Percentiles rank a stretch among this genome's conserved stretches.
Conservation (phyloP, 1,140 invertebrate genomes). For the Drosophila parabipectinata region DNA sequence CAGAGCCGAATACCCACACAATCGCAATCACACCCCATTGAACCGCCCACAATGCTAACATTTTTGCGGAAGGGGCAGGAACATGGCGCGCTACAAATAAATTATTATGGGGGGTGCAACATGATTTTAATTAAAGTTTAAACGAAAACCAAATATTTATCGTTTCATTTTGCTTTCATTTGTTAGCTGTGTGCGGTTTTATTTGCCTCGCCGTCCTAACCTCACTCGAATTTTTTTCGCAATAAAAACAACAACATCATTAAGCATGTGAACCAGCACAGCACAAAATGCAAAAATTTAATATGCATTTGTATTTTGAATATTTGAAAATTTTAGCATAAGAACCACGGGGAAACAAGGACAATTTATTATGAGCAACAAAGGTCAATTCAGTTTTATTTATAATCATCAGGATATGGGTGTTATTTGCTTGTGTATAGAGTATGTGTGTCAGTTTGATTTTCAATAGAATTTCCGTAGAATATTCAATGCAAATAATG, state of each 20-base stretch:
- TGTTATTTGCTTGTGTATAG: background rate
- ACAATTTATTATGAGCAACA: slow-evolving; percentile 67
- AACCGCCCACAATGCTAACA: background rate
- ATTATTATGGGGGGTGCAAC: slow-evolving; percentile 70
- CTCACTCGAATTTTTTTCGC: background rate
- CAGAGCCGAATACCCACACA: slow-evolving; percentile 4
- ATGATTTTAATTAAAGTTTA: slow-evolving; percentile 82
- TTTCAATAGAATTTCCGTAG: slow-evolving; percentile 26
- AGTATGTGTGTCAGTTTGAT: background rate
- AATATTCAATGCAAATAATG: slow-evolving; percentile 41
- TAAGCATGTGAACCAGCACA: slow-evolving; percentile 38
- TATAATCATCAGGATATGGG: slow-evolving; percentile 37
- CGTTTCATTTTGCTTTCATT: slow-evolving; percentile 80
- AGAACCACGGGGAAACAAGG: slow-evolving; percentile 10
- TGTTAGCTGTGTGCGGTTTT: slow-evolving; percentile 61
- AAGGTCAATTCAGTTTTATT: slow-evolving; percentile 69
- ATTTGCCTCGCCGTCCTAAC: slow-evolving; percentile 23
- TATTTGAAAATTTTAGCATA: slow-evolving; percentile 58
- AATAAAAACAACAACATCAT: slow-evolving; percentile 54
- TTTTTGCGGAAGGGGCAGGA: slow-evolving; percentile 15
- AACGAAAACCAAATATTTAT: slow-evolving; percentile 82
- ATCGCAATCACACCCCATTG: slow-evolving; percentile 6
- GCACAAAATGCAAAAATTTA: slow-evolving; percentile 46
- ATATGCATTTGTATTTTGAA: slow-evolving; percentile 66
- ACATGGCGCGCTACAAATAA: slow-evolving; percentile 63